phyloP scores from a whole-genome alignment of 2,113 vertebrate genomes.

The Eptesicus fuscus region DNA sequence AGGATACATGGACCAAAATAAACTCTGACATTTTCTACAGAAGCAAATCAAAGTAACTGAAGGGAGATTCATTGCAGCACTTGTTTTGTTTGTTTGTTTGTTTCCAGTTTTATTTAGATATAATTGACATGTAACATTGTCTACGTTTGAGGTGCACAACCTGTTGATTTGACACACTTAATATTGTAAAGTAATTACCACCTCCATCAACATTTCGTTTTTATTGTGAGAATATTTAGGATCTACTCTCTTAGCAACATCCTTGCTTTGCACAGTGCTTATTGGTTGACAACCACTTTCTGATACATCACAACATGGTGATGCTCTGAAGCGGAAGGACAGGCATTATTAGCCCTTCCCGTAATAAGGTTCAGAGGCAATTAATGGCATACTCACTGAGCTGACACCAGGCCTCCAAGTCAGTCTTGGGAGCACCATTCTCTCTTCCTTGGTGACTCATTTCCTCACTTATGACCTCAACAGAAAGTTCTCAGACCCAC shows the following conservation, averaged over 20 bases:
- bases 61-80: background rate
- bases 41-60: background rate
- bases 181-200: background rate
- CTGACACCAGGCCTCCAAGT: background rate
- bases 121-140: no score
- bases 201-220: background rate
- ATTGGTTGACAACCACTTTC: background rate
- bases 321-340: background rate
- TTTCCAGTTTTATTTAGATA: no score
- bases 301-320: no score
- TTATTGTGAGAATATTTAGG: background rate
- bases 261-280: background rate
- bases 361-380: background rate
- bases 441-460: background rate
- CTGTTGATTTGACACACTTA: background rate
- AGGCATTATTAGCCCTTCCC: background rate
- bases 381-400: background rate
- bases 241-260: background rate
- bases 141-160: no score
- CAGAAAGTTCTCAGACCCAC: background rate
- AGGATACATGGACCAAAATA: background rate
- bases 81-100: no score
- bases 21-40: background rate
- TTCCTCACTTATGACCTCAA: background rate
- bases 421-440: background rate